phyloP scores from a whole-genome alignment of 2,797 vertebrate genomes.

The Gadopsis bispinosus region DNA sequence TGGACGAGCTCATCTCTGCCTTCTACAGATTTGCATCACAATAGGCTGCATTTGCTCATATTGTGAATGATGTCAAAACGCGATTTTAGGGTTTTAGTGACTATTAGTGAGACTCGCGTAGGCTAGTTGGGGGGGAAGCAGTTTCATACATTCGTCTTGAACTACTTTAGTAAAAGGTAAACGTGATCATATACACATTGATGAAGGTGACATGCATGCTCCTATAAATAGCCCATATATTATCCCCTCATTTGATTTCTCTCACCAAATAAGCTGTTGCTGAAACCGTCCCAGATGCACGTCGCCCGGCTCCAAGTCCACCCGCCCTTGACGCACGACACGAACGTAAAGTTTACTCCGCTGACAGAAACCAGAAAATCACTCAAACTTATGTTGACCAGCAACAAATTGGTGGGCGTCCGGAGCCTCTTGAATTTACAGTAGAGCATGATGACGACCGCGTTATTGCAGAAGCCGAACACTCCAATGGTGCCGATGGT shows the following conservation, averaged over 20 bases:
- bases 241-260: neutral
- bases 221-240: neutral
- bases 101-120: too few species aligned
- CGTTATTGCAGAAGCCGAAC: slow-evolving; percentile 90
- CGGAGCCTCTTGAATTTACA: slow-evolving; percentile 89
- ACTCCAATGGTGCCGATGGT: slow-evolving; percentile 88
- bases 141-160: neutral
- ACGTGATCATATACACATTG: neutral
- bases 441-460: slow-evolving; percentile 88
- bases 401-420: slow-evolving; percentile 89
- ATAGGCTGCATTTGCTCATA: neutral
- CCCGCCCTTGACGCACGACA: slow-evolving; percentile 88
- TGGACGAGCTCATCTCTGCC: neutral
- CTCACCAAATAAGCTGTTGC: slow-evolving; percentile 95
- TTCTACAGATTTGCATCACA: neutral
- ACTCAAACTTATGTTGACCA: slow-evolving; percentile 92
- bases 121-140: too few species aligned
- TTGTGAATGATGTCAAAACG: neutral
- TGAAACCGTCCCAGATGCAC: slow-evolving; percentile 95
- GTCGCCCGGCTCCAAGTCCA: slow-evolving; percentile 90
- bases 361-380: slow-evolving; percentile 90
- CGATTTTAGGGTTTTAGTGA: neutral
- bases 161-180: neutral
- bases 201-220: neutral
- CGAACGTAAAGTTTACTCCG: slow-evolving; percentile 90